phyloP scores from a whole-genome alignment of 2,888 invertebrate genomes.

The Andrena haemorrhoa region DNA sequence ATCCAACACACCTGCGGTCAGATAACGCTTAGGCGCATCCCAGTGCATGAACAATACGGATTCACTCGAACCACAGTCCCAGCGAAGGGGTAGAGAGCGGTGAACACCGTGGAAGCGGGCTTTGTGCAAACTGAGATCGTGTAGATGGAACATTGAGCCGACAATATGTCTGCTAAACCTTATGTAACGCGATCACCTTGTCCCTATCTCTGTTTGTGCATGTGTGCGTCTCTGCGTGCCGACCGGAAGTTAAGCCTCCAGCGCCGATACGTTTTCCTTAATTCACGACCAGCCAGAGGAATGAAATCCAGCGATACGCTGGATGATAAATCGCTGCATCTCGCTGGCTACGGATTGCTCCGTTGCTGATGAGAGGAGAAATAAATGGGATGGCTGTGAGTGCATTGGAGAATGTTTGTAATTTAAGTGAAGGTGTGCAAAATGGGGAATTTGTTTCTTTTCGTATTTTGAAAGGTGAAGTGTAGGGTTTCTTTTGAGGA shows the following conservation, averaged over 20 bases:
- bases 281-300: neutral
- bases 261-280: neutral
- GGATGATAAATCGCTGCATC: neutral
- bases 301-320: neutral
- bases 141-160: slow-evolving; percentile 60
- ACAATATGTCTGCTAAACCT: slow-evolving; percentile 66
- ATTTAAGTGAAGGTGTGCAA: too few relatives aligned
- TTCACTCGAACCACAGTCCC: slow-evolving; percentile 22
- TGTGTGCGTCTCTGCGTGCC: slow-evolving; percentile 13
- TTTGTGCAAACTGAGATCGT: slow-evolving; percentile 64
- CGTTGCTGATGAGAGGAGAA: too few relatives aligned
- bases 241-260: slow-evolving; percentile 20
- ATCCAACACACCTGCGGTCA: slow-evolving; percentile 40
- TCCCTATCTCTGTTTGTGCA: slow-evolving; percentile 36
- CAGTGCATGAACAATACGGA: slow-evolving; percentile 49
- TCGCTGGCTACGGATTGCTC: too few relatives aligned
- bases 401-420: too few relatives aligned
- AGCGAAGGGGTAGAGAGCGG: neutral
- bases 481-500: too few relatives aligned
- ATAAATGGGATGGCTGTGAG: too few relatives aligned
- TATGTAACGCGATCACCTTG: slow-evolving; percentile 70
- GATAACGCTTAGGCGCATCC: slow-evolving; percentile 56
- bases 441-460: too few relatives aligned
- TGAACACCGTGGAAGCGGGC: slow-evolving; percentile 35
- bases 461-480: too few relatives aligned